A percentile compares a stretch with the other conserved stretches of the same genome.
Conservation (phyloP, 1,140 invertebrate genomes). For the Drosophila mauritiana region DNA sequence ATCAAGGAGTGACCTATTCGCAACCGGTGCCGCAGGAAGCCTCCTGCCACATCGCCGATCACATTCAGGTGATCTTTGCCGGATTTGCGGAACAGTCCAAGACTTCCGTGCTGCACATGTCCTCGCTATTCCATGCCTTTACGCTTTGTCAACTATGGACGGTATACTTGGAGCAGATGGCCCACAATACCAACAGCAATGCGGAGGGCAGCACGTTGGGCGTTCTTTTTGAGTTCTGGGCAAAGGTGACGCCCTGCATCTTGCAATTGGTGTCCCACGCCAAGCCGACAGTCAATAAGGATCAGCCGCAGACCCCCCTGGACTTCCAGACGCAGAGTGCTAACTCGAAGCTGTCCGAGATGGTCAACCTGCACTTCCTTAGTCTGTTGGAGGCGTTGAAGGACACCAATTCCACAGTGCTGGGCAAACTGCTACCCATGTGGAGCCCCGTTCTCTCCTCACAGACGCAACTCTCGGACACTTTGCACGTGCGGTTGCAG, state of each 20-base stretch:
- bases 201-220: slow-evolving; percentile 91
- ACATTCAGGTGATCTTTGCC: slow-evolving; percentile 97
- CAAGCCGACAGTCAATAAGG: slow-evolving; percentile 88
- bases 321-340: slow-evolving; percentile 72
- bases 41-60: slow-evolving; percentile 97
- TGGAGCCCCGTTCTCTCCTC: slow-evolving; percentile 97
- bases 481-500: slow-evolving; percentile 95
- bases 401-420: slow-evolving; percentile 96
- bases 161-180: slow-evolving; percentile 97
- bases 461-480: slow-evolving; percentile 93
- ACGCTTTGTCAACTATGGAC: slow-evolving; percentile 97
- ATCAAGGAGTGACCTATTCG: slow-evolving; percentile 86
- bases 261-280: slow-evolving; percentile 96
- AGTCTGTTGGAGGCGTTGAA: slow-evolving; percentile 97
- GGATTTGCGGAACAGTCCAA: slow-evolving; percentile 99
- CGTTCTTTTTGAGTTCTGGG: slow-evolving; percentile 99
- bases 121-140: slow-evolving; percentile 93
- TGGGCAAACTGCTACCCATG: slow-evolving; percentile 93
- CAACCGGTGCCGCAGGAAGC: slow-evolving; percentile 98
- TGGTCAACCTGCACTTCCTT: slow-evolving; percentile 98
- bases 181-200: slow-evolving; percentile 88
- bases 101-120: slow-evolving; percentile 96
- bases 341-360: slow-evolving; percentile 92
- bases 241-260: slow-evolving; percentile 97
- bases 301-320: slow-evolving; percentile 37